These are phyloP conservation scores for Cheumatopsyche charites DNA, from an alignment of 1,140 invertebrate species.

Conservation along the genomic window DNA sequence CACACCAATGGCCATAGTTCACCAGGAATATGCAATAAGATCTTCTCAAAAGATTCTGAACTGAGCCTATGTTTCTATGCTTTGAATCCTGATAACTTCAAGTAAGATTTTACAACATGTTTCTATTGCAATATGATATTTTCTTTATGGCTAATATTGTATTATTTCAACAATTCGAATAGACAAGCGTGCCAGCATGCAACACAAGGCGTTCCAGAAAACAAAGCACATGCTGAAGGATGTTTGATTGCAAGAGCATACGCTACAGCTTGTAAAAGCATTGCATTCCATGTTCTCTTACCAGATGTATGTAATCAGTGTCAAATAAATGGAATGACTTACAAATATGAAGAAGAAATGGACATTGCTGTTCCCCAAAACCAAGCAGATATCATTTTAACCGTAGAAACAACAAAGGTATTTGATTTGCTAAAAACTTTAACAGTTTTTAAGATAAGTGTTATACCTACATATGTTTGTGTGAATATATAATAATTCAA, in stretches of 20 bases:
- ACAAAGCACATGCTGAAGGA: constrained; percentile 60
- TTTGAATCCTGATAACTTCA: constrained; percentile 54
- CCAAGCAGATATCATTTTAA: constrained; percentile 74
- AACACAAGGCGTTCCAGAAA: constrained; percentile 56
- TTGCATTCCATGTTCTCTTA: constrained; percentile 61
- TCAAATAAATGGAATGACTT: constrained; percentile 60
- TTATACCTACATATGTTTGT: no score
- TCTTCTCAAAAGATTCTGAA: constrained; percentile 68
- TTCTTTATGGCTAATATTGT: not conserved
- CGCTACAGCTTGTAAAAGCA: constrained; percentile 61
- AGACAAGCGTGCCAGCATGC: constrained; percentile 72
- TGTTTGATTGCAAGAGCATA: constrained; percentile 68
- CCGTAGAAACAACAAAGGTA: constrained; percentile 68
- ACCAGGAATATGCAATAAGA: constrained; percentile 62
- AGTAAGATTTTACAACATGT: constrained; percentile 40
- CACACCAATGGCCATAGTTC: constrained; percentile 51
- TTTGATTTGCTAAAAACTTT: constrained; percentile 39
- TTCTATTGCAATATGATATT: constrained; percentile 2
- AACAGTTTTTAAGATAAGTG: no score
- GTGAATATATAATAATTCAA: not conserved
- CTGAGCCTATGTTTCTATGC: constrained; percentile 59
- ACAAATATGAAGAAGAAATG: constrained; percentile 65
- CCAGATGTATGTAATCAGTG: constrained; percentile 70
- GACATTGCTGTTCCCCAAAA: constrained; percentile 71
- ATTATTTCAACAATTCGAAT: constrained; percentile 40